Percentiles rank a stretch among this genome's conserved stretches.
Conservation (phyloP, 2,113 vertebrate species). For the Oenanthe oenanthe region DNA sequence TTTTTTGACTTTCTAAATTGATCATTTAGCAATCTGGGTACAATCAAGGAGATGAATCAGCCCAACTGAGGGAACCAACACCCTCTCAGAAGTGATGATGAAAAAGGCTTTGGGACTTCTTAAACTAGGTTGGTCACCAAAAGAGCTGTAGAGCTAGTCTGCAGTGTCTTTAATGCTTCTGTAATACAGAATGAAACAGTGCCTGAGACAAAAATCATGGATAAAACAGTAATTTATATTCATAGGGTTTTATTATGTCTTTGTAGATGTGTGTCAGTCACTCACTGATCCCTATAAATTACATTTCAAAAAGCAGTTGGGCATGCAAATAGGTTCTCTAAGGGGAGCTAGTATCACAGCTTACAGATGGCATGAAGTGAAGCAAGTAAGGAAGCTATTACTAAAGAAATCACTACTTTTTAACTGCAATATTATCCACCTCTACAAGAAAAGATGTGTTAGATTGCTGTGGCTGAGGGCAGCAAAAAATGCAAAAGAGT, state of each 20-base stretch:
- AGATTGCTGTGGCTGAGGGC: neutral
- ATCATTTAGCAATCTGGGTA: neutral
- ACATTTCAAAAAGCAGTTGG: slow-evolving; percentile 26
- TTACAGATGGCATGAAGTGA: neutral
- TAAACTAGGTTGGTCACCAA: neutral
- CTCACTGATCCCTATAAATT: slow-evolving; percentile 26
- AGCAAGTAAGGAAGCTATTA: neutral
- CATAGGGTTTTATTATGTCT: slow-evolving; percentile 9
- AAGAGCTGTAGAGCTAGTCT: neutral
- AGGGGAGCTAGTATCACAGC: neutral
- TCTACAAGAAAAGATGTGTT: neutral
- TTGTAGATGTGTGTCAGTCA: slow-evolving; percentile 16
- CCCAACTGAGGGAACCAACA: neutral
- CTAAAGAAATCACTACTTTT: slow-evolving; percentile 4
- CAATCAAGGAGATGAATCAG: neutral
- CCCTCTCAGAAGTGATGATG: neutral
- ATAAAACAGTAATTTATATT: slow-evolving; percentile 39
- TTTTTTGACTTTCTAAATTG: neutral
- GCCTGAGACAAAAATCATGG: neutral
- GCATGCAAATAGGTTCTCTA: slow-evolving; percentile 2
- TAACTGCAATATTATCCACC: neutral
- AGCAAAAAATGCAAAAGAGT: neutral
- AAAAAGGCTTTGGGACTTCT: neutral
- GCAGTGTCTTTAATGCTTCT: neutral
- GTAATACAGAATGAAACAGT: neutral